These are phyloP conservation scores for Diorhabda sublineata DNA, from an alignment of 1,140 invertebrate genomes.

Conservation along the genomic window DNA sequence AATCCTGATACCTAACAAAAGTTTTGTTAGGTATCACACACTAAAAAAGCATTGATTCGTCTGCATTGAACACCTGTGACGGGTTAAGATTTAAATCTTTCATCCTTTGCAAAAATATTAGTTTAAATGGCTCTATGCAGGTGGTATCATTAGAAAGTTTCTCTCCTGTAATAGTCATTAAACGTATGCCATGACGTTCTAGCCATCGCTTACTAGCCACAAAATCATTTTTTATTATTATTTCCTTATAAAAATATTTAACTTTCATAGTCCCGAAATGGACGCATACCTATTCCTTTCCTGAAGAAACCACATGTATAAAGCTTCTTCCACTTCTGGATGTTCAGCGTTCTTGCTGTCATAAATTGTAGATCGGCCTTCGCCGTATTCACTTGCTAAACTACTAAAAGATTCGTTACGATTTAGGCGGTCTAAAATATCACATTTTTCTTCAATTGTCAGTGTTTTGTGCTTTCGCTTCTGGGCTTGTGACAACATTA, in stretches of 20 bases:
- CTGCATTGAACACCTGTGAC: conserved; percentile 46
- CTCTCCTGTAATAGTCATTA: conserved; percentile 16
- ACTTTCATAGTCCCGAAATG: conserved; percentile 31
- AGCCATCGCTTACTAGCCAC: conserved; percentile 35
- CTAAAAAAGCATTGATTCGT: conserved; percentile 42
- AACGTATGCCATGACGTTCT: conserved; percentile 18
- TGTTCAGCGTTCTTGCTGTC: not conserved
- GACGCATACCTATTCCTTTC: conserved; percentile 33
- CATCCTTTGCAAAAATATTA: too few relatives aligned
- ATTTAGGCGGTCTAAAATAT: too few relatives aligned
- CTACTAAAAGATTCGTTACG: conserved; percentile 21
- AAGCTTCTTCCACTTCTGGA: not conserved
- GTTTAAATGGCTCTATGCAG: too few relatives aligned
- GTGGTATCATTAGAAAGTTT: too few relatives aligned
- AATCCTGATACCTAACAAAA: too few relatives aligned
- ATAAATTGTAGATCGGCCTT: not conserved
- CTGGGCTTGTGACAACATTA: too few relatives aligned
- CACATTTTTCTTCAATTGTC: too few relatives aligned
- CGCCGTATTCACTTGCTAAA: conserved; percentile 23
- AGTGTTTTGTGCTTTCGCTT: too few relatives aligned
- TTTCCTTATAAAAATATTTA: conserved; percentile 24
- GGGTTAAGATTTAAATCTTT: conserved; percentile 5
- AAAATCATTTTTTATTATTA: conserved; percentile 43
- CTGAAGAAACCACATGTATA: conserved; percentile 34
- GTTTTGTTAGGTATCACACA: conserved; percentile 6